Conservation (phyloP, 1,140 invertebrate genomes). For the Cotesia vestalis region DNA sequence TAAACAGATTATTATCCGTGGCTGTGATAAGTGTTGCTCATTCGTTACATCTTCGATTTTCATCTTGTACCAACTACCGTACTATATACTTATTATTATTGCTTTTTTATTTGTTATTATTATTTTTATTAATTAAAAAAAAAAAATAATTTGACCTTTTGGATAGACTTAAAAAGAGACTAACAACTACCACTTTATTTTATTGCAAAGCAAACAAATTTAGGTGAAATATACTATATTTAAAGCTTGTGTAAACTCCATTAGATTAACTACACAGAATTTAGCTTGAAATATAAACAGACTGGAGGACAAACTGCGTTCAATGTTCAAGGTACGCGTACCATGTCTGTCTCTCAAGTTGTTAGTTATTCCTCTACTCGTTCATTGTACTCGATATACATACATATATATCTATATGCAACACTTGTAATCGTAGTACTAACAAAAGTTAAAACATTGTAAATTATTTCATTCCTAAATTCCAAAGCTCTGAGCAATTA, state of each 20-base stretch:
- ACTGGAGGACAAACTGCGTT: too few species aligned
- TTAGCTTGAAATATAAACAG: neutral
- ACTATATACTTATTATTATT: slow-evolving; percentile 14
- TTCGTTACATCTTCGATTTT: slow-evolving; percentile 28
- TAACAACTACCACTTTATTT: too few species aligned
- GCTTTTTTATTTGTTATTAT: slow-evolving; percentile 7
- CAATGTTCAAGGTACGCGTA: too few species aligned
- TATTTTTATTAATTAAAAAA: too few species aligned
- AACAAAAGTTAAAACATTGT: too few species aligned
- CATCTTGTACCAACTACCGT: neutral
- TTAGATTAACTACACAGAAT: slow-evolving; percentile 5
- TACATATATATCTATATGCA: too few species aligned
- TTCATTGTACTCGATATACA: too few species aligned
- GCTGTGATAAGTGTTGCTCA: slow-evolving; percentile 33
- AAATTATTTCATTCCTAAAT: too few species aligned
- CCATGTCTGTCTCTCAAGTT: too few species aligned
- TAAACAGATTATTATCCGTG: slow-evolving; percentile 31
- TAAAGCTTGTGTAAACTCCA: slow-evolving; percentile 2
- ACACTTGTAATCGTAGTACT: too few species aligned
- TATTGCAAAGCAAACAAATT: slow-evolving; percentile 11
- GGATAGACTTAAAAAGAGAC: neutral
- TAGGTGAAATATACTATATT: neutral
- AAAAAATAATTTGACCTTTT: neutral
- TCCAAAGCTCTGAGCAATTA: too few species aligned
- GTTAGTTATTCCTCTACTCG: too few species aligned